phyloP scores from a whole-genome alignment of 1,140 invertebrate genomes.

The Drosophila watanabei region DNA sequence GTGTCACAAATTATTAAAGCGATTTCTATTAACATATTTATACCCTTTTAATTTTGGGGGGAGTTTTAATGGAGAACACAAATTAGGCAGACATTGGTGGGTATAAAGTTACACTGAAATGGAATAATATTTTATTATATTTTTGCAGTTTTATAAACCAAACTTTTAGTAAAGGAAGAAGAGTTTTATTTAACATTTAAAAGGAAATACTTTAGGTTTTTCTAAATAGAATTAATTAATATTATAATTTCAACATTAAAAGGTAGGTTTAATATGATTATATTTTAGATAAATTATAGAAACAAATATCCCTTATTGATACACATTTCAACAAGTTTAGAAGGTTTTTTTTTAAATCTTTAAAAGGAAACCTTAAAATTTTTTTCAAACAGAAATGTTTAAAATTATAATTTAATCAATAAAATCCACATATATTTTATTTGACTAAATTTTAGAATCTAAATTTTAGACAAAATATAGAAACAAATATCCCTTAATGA shows the following conservation, averaged over 20 bases:
- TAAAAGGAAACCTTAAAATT: no score
- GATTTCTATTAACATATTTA: conserved; percentile 41
- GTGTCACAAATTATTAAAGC: conserved; percentile 50
- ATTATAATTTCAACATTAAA: no score
- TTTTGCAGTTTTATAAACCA: not conserved
- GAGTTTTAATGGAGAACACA: not conserved
- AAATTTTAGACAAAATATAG: not conserved
- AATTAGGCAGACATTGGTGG: not conserved
- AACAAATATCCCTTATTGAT: not conserved
- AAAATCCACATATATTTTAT: no score
- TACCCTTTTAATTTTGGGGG: conserved; percentile 11
- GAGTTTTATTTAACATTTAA: no score
- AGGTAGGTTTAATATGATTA: no score
- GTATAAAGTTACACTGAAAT: not conserved
- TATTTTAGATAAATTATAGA: not conserved
- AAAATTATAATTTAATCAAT: no score
- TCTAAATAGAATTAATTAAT: no score
- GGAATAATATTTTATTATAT: not conserved
- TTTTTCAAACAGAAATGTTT: no score
- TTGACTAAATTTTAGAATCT: not conserved
- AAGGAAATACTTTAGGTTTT: no score
- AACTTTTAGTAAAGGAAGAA: no score
- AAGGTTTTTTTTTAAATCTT: no score
- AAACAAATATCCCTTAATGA: not conserved
- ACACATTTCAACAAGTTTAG: fast-evolving